Evolutionary conservation across 1,140 invertebrate genomes (phyloP), one percentile per base, ranked within the genome.

Genomic region (Druon quercuslanigerum): DNA sequence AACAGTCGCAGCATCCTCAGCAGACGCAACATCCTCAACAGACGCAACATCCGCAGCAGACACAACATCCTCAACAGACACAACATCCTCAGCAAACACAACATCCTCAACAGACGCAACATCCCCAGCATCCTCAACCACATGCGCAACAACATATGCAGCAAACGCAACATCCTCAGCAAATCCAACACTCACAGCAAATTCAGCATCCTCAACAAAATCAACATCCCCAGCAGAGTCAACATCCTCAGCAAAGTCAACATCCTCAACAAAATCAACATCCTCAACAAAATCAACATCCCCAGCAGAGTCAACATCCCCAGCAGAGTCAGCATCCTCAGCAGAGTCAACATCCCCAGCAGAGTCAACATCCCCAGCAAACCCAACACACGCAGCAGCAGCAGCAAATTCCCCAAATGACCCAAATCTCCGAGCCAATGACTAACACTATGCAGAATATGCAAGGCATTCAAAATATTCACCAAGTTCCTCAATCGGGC

Each of bases 401-500:
- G 14, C 79, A 77, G n/a, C 77, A 81, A 60, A 81, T 73, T 54
- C 73, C 79, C 19, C 82, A 83, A 33, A 85, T 85, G 72, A 82
- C 83, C 12, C 88, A 89, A 79, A 84, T 89, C 20, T 82, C 88
- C 71, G 89, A 90, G 71, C 77, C 87, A 51, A 81, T 90, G 78
- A 83, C 82, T 66, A 77, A 85, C 56, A 79, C 85, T 50, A 86
- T 90, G 81, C 85, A 87, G 60, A 83, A 83, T 51, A 90, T 90
- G 54, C 89, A 89, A 71, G 78, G 83, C 77, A 89, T 91, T 52
- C 89, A 88, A 54, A 90, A 82, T 83, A 90, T 91, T 78, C 90
- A 90, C 70, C 89, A 88, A 86, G 90, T 90, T 89, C 87, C 90
- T 90, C 89, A 90, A 50, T 77, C 87, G 51, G 82, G 81, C 76